Percentiles rank a stretch among this genome's conserved stretches.
phyloP scores from a whole-genome alignment of 2,113 vertebrate species.

The Penelope pileata region DNA sequence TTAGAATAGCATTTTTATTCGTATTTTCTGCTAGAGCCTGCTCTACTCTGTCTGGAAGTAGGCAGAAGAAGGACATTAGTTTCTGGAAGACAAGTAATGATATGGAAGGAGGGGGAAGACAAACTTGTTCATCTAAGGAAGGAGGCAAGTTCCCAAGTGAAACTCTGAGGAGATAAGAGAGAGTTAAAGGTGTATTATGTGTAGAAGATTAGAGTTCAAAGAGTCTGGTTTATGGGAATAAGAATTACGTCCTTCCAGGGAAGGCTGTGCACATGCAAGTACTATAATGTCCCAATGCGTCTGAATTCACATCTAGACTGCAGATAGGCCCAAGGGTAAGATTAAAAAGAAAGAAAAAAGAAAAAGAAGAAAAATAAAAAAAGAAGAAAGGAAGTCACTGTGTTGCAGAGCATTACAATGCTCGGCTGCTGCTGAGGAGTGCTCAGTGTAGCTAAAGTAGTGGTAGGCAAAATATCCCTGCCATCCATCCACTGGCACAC shows the following conservation, averaged over 20 bases:
- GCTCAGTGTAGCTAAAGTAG: background rate
- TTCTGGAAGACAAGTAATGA: background rate
- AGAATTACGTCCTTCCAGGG: background rate
- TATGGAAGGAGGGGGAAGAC: background rate
- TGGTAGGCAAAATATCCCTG: slow-evolving; percentile 9
- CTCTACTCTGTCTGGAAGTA: background rate
- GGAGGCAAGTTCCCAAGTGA: background rate
- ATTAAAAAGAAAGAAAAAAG: background rate
- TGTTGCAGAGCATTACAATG: background rate
- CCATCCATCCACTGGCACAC: background rate
- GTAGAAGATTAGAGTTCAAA: background rate
- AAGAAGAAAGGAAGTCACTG: background rate
- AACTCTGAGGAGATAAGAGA: background rate
- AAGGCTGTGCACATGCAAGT: background rate
- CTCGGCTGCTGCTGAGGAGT: background rate
- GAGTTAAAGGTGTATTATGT: background rate
- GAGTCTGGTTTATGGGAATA: background rate
- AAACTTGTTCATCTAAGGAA: background rate
- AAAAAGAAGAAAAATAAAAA: background rate
- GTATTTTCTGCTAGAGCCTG: background rate
- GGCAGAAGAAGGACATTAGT: background rate
- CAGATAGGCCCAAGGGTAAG: background rate
- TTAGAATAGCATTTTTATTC: background rate
- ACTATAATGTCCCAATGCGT: background rate
- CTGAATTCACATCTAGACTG: background rate